A percentile compares a stretch with the other conserved stretches of the same genome.
These are phyloP conservation scores for Tetrapedia diversipes DNA, from an alignment of 2,888 invertebrate species.

Conservation along the genomic window DNA sequence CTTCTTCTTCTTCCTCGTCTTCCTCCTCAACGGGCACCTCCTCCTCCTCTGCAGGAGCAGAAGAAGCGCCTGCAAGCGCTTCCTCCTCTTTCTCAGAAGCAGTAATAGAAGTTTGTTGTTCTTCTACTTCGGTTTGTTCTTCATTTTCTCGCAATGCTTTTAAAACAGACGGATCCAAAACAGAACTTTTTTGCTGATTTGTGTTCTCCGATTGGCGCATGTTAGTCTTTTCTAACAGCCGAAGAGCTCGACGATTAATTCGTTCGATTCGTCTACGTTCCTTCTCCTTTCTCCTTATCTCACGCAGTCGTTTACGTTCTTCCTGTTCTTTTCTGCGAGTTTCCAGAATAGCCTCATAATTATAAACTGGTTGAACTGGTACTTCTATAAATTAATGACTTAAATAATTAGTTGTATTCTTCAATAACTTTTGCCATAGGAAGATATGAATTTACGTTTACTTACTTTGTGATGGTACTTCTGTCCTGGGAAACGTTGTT, in stretches of 20 bases:
- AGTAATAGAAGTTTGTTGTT: constrained; percentile 15
- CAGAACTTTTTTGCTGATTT: constrained; percentile 46
- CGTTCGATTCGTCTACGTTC: constrained; percentile 77
- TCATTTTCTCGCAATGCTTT: constrained; percentile 63
- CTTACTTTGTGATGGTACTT: constrained; percentile 57
- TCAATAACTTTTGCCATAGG: background rate
- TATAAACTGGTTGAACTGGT: constrained; percentile 77
- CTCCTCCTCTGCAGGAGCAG: constrained; percentile 65
- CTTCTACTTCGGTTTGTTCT: constrained; percentile 52
- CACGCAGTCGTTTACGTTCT: constrained; percentile 77
- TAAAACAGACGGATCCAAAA: constrained; percentile 63
- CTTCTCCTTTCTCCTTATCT: constrained; percentile 76
- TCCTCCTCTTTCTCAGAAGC: constrained; percentile 54
- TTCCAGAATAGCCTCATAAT: constrained; percentile 81
- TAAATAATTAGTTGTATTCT: background rate
- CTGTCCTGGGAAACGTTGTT: constrained; percentile 51
- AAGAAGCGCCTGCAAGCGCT: constrained; percentile 22
- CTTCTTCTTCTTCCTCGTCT: constrained; percentile 70
- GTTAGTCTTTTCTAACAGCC: constrained; percentile 61
- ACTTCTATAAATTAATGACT: constrained; percentile 51
- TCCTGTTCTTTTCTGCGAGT: constrained; percentile 78
- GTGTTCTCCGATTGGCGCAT: constrained; percentile 42
- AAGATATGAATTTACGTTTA: constrained; percentile 1
- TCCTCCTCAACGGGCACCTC: constrained; percentile 68
- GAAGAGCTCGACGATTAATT: constrained; percentile 73